Base-by-base conservation (phyloP, 2,888 invertebrate genomes). In the Acrobasis suavella region DNA sequence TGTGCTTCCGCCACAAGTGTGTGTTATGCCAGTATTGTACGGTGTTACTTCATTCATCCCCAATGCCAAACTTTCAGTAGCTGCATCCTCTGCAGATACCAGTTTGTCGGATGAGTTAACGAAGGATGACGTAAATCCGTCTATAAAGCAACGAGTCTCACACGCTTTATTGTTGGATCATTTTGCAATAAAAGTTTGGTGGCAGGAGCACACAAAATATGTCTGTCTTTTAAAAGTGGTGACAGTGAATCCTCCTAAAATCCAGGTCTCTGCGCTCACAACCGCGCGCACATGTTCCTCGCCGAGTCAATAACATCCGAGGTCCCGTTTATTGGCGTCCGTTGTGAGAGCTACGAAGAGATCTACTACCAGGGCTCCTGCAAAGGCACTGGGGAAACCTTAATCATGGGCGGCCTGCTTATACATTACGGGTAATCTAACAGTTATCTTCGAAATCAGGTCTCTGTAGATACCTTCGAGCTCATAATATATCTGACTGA, bases 271-370 rank as follows among this genome's bases (percentile, higher is more conserved):
- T 93, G 93, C 67, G 93, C 93, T 38, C 93, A 93, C 76, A 92
- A 93, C 62, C 84, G 93, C 2, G 92, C 93, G 1, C 93, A 93
- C 72, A 89, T 93, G 87, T 93, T 86, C 73, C 93, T 93, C 77
- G 77, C 93, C 0, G 93, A 93, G 81, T 93, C 93, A 42, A 93
- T 93, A 58, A 86, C 80, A 61, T 91, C 93, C 0, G 69, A 72
- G 6, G 85, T 86, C 1, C 88, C 88, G 0, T 93, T 93, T 78
- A 88, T 89, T 0, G 92, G 91, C 0, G 88, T 91, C 1, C 77
- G 89, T 0, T 93, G 93, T 65, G 74, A 78, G 64, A 85, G 80
- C 65, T 93, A 92, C 68, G 86, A 92, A 55, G 92, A 92, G 67
- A 72, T 92, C 3, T 91, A 87, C 72, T 91, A 91, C 74, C 70